Conservation (phyloP, 1,140 invertebrate genomes). For the Brachionus calyciflorus region DNA sequence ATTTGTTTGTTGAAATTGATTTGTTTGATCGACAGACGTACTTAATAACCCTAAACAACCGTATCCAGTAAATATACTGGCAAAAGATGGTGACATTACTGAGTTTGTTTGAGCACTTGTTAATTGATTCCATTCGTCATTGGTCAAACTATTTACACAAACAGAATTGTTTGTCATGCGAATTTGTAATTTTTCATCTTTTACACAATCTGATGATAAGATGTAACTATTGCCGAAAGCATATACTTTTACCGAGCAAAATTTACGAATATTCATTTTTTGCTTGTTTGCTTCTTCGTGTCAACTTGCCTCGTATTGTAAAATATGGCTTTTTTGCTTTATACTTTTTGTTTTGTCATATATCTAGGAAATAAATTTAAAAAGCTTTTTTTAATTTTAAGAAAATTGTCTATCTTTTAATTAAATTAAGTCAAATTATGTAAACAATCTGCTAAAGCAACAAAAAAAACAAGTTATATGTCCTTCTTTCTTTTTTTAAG, state of each 20-base stretch:
- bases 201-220: background rate
- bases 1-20: background rate
- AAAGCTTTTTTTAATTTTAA: too few relatives aligned
- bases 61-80: conserved; percentile 7
- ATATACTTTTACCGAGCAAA: conserved; percentile 4
- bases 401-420: too few relatives aligned
- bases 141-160: conserved; percentile 21
- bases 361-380: too few relatives aligned
- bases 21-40: background rate
- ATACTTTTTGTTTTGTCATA: too few relatives aligned
- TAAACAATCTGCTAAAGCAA: too few relatives aligned
- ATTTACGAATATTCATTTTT: conserved; percentile 24
- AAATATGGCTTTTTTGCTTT: too few relatives aligned
- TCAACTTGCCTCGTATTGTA: too few relatives aligned
- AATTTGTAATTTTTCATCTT: conserved; percentile 29
- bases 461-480: too few relatives aligned
- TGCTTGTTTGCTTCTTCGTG: background rate
- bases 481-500: too few relatives aligned
- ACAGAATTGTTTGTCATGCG: background rate
- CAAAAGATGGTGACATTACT: background rate
- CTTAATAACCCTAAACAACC: conserved; percentile 32
- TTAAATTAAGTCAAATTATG: too few relatives aligned
- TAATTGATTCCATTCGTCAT: conserved; percentile 17
- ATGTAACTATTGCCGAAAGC: conserved; percentile 22
- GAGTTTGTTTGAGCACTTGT: background rate